These are phyloP conservation scores for Troilus luridus DNA, from an alignment of 2,888 invertebrate genomes.

Conservation along the genomic window DNA sequence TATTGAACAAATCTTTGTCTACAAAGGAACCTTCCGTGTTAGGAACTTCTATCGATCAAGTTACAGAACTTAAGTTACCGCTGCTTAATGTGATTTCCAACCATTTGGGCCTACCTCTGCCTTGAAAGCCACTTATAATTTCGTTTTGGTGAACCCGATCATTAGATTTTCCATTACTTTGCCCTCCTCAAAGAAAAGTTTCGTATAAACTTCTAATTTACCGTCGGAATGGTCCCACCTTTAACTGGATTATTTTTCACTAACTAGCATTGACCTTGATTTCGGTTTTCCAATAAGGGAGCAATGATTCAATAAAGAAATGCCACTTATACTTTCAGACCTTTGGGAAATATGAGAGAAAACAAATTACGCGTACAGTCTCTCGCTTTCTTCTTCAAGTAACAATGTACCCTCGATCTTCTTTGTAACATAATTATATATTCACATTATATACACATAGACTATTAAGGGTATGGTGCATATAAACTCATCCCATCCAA, in stretches of 20 bases:
- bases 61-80: not conserved
- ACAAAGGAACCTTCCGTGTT: not conserved
- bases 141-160: constrained; percentile 14
- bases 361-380: not conserved
- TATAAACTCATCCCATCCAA: too few relatives aligned
- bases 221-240: constrained; percentile 14
- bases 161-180: constrained; percentile 43
- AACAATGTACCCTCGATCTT: not conserved
- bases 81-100: constrained; percentile 27
- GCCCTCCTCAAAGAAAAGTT: constrained; percentile 22
- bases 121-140: constrained; percentile 21
- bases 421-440: not conserved
- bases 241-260: constrained; percentile 7
- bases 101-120: not conserved
- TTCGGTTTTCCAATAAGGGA: constrained; percentile 21
- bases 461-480: too few relatives aligned
- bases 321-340: not conserved
- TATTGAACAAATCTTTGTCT: not conserved
- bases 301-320: not conserved
- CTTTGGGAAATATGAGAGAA: not conserved
- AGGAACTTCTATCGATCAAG: constrained; percentile 2
- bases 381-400: not conserved
- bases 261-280: constrained; percentile 40
- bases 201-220: constrained; percentile 27
- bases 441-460: too few relatives aligned